Conservation (phyloP, 1,140 invertebrate genomes). For the Rhopalosiphum maidis region DNA sequence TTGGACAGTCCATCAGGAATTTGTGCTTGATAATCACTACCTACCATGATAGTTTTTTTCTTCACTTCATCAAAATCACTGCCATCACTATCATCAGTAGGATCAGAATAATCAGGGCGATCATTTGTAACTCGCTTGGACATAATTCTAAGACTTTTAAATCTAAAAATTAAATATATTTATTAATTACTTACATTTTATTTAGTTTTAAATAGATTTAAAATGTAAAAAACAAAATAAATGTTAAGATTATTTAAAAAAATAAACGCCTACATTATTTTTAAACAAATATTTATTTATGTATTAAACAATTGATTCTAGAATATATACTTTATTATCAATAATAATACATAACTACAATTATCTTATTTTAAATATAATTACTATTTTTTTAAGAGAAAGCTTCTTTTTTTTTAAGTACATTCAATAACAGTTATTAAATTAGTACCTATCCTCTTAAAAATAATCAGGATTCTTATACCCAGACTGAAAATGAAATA, state of each 20-base stretch:
- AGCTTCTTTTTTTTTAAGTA: neutral
- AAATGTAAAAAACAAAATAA: neutral
- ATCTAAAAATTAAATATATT: neutral
- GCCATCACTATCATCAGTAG: conserved; percentile 48
- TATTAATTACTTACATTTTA: neutral
- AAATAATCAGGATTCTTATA: neutral
- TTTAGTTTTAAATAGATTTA: neutral
- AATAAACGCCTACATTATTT: neutral
- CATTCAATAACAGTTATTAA: neutral
- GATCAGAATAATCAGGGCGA: conserved; percentile 51
- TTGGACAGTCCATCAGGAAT: conserved; percentile 87
- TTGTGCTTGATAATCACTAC: conserved; percentile 89
- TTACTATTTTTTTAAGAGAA: neutral
- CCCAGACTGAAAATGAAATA: neutral
- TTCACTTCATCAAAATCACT: conserved; percentile 55
- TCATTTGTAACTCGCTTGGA: conserved; percentile 33
- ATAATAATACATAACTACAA: neutral
- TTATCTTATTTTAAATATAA: neutral
- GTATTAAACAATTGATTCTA: neutral
- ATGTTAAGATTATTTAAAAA: no score
- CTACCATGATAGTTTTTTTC: conserved; percentile 89
- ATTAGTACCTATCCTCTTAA: neutral
- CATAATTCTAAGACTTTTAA: neutral
- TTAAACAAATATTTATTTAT: neutral
- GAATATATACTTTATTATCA: neutral